Conservation (phyloP, 2,888 invertebrate species). For the Zaprionus obscuricornis region DNA sequence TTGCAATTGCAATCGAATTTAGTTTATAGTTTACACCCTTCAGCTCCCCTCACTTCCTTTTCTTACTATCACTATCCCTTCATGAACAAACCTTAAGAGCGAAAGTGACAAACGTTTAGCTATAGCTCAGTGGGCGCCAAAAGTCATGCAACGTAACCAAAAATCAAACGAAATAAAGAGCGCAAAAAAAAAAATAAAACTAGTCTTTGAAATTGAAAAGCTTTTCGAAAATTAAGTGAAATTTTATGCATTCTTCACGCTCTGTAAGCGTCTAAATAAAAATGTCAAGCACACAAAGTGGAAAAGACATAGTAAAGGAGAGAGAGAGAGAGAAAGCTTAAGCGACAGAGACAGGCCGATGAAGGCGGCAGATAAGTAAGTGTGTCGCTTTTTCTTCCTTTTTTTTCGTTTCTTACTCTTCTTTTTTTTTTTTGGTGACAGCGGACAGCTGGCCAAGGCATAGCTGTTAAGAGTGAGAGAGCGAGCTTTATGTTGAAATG, state of each 20-base stretch:
- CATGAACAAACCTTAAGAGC: constrained; percentile 1
- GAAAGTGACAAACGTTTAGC: constrained; percentile 65
- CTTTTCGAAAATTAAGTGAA: constrained; percentile 74
- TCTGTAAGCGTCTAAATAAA: constrained; percentile 74
- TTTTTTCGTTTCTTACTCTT: no score
- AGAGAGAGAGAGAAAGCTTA: background rate
- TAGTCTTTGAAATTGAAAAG: constrained; percentile 65
- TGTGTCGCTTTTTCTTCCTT: constrained; percentile 54
- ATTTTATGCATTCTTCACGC: constrained; percentile 80
- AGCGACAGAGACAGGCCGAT: constrained; percentile 21
- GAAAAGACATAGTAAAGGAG: background rate
- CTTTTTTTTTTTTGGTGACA: constrained; percentile 45
- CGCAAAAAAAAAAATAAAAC: background rate
- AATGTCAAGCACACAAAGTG: constrained; percentile 71
- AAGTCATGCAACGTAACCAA: constrained; percentile 48
- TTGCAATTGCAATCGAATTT: constrained; percentile 53
- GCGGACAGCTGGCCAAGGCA: constrained; percentile 61
- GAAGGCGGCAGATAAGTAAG: constrained; percentile 63
- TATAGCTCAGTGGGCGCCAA: constrained; percentile 58
- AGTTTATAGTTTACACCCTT: constrained; percentile 45
- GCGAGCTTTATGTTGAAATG: constrained; percentile 52
- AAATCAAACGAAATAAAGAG: constrained; percentile 10
- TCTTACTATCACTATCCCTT: no score
- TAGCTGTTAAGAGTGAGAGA: constrained; percentile 18
- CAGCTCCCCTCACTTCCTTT: background rate